These are phyloP conservation scores for Piprites chloris DNA, from an alignment of 2,113 vertebrate genomes.

Conservation along the genomic window DNA sequence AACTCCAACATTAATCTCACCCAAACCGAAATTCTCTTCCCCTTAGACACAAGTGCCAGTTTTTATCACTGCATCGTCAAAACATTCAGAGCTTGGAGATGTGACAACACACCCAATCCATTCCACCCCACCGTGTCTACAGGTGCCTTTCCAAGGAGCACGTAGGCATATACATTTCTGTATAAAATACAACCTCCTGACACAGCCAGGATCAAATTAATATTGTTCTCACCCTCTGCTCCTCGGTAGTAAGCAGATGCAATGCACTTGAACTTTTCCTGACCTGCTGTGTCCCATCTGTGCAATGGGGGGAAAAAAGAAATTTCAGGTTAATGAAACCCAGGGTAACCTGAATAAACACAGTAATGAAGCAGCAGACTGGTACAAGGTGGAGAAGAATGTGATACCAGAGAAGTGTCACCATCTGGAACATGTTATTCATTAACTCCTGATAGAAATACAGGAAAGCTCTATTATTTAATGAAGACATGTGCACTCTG, in stretches of 20 bases:
- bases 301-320: neutral
- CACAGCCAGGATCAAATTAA: neutral
- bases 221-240: conserved; percentile 80
- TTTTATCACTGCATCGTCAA: neutral
- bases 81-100: neutral
- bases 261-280: conserved; percentile 96
- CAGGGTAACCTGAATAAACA: conserved; percentile 32
- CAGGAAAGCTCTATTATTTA: neutral
- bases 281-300: conserved; percentile 95
- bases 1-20: neutral
- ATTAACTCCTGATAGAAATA: conserved; percentile 11
- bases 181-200: neutral
- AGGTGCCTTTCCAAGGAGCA: neutral
- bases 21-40: neutral
- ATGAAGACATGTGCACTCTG: neutral
- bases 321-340: conserved; percentile 18
- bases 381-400: conserved; percentile 11
- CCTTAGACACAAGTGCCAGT: neutral
- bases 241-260: conserved; percentile 90
- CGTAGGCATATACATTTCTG: neutral
- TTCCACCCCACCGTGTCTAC: neutral
- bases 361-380: conserved; percentile 32
- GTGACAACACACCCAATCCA: neutral
- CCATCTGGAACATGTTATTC: conserved; percentile 50
- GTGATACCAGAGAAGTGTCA: conserved; percentile 11